Percentiles rank a stretch among this genome's conserved stretches.
Evolutionary conservation across 2,888 invertebrate species (phyloP).

Genomic region (Epsilonema sp.): DNA sequence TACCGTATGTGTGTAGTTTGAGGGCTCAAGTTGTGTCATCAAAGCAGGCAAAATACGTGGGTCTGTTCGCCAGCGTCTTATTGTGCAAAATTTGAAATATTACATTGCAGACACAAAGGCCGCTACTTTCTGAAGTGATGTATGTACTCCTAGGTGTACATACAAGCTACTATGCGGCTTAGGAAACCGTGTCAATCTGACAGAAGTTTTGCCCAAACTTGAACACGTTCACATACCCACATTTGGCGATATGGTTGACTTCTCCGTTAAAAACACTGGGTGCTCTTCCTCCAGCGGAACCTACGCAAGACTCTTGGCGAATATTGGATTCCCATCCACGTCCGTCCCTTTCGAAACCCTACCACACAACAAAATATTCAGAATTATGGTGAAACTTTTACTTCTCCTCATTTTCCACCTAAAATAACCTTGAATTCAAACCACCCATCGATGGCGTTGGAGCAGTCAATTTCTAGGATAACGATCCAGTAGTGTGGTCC

Average conservation of each 20-base stretch:
- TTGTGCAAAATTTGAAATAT: no score
- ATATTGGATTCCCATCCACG: conserved; percentile 30
- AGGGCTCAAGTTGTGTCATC: no score
- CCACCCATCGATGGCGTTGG: conserved; percentile 30
- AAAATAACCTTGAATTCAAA: conserved; percentile 31
- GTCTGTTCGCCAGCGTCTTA: no score
- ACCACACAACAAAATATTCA: no score
- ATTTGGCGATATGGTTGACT: neutral
- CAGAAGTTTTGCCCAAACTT: neutral
- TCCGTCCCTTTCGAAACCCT: conserved; percentile 20
- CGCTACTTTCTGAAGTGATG: no score
- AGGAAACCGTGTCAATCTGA: neutral
- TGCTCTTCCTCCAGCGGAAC: conserved; percentile 17
- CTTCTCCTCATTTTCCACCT: no score
- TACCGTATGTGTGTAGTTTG: no score
- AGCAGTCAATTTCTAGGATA: conserved; percentile 33
- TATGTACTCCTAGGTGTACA: no score
- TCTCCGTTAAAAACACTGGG: neutral
- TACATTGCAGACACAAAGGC: no score
- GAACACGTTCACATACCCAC: neutral
- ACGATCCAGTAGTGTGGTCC: conserved; percentile 34
- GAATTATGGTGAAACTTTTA: no score
- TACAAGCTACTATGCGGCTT: no score
- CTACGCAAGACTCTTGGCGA: conserved; percentile 20
- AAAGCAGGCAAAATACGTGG: no score